Conservation (phyloP, 2,888 invertebrate genomes). For the Latrodectus hesperus region DNA sequence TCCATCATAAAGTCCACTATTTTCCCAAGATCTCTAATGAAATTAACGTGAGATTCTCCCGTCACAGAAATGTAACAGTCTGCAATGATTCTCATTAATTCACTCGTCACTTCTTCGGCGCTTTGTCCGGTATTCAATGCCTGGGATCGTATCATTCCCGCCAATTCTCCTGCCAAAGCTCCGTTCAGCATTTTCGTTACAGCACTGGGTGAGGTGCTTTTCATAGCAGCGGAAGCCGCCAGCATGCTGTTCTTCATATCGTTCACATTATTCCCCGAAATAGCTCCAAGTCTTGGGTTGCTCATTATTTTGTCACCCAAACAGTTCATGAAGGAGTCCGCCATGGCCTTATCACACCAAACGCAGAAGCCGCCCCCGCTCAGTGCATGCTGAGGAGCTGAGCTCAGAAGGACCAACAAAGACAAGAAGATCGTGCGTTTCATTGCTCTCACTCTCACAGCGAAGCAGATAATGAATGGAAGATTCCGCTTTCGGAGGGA, state of each 20-base stretch:
- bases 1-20: slow-evolving; percentile 11
- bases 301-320: background rate
- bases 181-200: slow-evolving; percentile 27
- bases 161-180: slow-evolving; percentile 26
- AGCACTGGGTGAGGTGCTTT: background rate
- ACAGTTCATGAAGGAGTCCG: slow-evolving; percentile 17
- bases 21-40: background rate
- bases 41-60: background rate
- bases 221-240: slow-evolving; percentile 21
- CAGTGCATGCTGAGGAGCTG: background rate
- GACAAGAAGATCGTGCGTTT: background rate
- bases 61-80: slow-evolving; percentile 5
- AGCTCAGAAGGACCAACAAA: background rate
- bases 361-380: slow-evolving; percentile 1
- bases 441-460: background rate
- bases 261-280: background rate
- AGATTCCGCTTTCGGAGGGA: no score
- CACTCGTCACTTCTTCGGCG: background rate
- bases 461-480: no score
- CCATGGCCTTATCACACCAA: slow-evolving; percentile 14
- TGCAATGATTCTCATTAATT: background rate
- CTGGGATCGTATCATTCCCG: slow-evolving; percentile 9
- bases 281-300: background rate
- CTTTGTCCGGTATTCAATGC: background rate
- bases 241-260: slow-evolving; percentile 30